Evolutionary conservation across 2,113 vertebrate species (phyloP), one percentile per base, ranked within the genome.

Genomic region (Oreocharis arfaki): DNA sequence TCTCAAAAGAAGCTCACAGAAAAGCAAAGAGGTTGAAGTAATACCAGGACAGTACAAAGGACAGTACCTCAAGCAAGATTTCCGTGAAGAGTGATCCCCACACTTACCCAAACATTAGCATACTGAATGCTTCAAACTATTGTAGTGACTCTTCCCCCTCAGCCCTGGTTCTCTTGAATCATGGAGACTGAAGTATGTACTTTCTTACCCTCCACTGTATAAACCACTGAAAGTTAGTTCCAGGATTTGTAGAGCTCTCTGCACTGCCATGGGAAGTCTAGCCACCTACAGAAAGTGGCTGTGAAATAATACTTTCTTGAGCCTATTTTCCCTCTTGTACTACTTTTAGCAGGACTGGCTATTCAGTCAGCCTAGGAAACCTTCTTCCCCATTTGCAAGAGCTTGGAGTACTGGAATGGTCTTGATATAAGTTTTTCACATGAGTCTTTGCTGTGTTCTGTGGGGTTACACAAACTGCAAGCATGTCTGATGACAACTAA

Each of bases 141-240:
- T 35, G 30, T 15, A 71, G 11, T 61, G 3, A 2, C 24, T 73
- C 13, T 41, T 67, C 64, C 33, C 13, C 74, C 49, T 41, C 8
- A 16, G 52, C 27, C 13, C 6, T 4, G 3, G 22, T 7, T 78
- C 42, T 65, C 52, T 47, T 17, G 6, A 77, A 28, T 35, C 15
- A 37, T 3, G 3, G 23, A 88, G 27, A 35, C 3, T 44, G n/a
- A 73, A 57, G 46, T 18, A 65, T 0, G 0, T 7, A 10, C 14
- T 46, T 74, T 73, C 46, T 80, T 69, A 84, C 33, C 3, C 24
- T 80, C 35, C 28, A 22, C n/a, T 49, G 23, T 19, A 33, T 15
- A 71, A 87, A 37, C n/a, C 11, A n/a, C 47, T 37, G 10, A 9
- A 44, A 61, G 35, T 23, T 47, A 87, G 16, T 20, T 52, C 28